Evolutionary conservation across 1,140 invertebrate species (phyloP).

Genomic region (Megalopta genalis): DNA sequence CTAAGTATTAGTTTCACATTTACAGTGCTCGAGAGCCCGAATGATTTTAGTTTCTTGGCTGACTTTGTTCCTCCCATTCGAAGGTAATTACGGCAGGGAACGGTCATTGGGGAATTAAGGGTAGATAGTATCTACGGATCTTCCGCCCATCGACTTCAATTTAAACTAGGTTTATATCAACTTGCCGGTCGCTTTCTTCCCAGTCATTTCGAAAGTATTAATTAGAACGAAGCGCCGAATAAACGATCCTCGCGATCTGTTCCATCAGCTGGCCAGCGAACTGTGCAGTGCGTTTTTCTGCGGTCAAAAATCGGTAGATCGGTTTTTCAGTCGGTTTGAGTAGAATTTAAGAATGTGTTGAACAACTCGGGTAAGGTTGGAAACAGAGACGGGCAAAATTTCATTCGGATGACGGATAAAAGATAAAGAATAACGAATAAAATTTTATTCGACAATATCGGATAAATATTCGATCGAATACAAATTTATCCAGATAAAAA

Average conservation of each 20-base stretch:
- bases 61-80: constrained; percentile 11
- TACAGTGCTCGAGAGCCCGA: background rate
- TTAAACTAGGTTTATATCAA: background rate
- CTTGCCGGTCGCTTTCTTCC: background rate
- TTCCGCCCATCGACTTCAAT: constrained; percentile 2
- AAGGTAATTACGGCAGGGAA: constrained; percentile 33
- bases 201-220: background rate
- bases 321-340: no score
- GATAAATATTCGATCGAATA: no score
- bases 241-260: background rate
- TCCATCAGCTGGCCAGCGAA: no score
- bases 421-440: no score
- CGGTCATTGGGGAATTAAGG: constrained; percentile 1
- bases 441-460: no score
- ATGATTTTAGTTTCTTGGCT: background rate
- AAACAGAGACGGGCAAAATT: no score
- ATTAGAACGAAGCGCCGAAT: background rate
- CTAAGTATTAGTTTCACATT: background rate
- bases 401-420: no score
- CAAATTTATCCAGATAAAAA: no score
- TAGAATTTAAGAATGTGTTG: no score
- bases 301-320: no score
- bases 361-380: no score
- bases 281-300: no score
- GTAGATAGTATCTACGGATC: constrained; percentile 1